Evolutionary conservation across 2,888 invertebrate genomes (phyloP).

Genomic region (Amphipoea lucens): DNA sequence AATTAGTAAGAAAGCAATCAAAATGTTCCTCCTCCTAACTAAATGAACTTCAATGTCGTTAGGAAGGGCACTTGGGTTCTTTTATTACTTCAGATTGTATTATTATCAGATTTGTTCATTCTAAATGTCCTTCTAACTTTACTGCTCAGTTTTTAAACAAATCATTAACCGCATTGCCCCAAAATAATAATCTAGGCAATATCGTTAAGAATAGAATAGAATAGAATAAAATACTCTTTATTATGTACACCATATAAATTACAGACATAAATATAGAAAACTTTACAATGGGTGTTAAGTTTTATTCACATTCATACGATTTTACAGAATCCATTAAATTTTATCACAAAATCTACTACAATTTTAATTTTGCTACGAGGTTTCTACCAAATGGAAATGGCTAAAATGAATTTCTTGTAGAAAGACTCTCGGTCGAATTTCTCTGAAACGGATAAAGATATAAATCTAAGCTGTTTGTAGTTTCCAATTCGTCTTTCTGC

Average conservation of each 20-base stretch:
- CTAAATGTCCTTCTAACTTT: background rate
- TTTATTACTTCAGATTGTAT: conserved; percentile 45
- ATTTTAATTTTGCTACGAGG: conserved; percentile 25
- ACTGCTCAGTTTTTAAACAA: background rate
- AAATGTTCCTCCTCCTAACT: conserved; percentile 33
- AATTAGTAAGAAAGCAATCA: conserved; percentile 59
- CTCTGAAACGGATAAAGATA: conserved; percentile 32
- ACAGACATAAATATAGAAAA: too few relatives aligned
- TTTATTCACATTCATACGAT: background rate
- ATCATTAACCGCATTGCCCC: background rate
- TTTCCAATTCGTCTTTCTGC: conserved; percentile 37
- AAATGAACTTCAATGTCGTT: conserved; percentile 54
- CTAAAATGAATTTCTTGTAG: conserved; percentile 28
- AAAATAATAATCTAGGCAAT: background rate
- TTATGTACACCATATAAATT: too few relatives aligned
- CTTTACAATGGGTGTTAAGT: too few relatives aligned
- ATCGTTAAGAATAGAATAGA: too few relatives aligned
- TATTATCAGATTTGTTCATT: conserved; percentile 23
- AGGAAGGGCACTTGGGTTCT: conserved; percentile 33
- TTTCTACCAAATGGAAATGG: conserved; percentile 10
- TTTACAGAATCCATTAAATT: conserved; percentile 18
- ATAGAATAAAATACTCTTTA: too few relatives aligned
- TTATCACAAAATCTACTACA: background rate
- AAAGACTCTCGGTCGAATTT: conserved; percentile 24
- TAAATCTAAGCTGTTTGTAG: conserved; percentile 55